Conservation (phyloP, 2,797 vertebrate species). For the Sardinella longiceps region DNA sequence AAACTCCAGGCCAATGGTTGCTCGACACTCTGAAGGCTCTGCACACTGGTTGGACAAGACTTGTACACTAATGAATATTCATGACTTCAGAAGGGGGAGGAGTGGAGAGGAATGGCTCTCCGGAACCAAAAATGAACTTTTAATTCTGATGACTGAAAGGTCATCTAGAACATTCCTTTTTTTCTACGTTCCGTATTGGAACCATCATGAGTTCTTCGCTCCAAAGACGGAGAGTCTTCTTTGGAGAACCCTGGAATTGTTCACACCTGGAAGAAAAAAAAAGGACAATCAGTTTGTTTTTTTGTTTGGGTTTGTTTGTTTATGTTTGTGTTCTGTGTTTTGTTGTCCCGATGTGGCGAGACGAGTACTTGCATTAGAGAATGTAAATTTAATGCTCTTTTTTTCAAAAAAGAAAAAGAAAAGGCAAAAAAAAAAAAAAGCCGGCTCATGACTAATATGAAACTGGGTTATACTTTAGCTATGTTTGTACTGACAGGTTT, state of each 20-base stretch:
- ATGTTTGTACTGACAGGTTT: conserved; percentile 77
- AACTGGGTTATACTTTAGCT: conserved; percentile 89
- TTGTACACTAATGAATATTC: conserved; percentile 46
- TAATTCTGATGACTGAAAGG: conserved; percentile 34
- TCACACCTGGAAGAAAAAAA: conserved; percentile 74
- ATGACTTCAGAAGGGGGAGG: conserved; percentile 33
- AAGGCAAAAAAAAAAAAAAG: not conserved
- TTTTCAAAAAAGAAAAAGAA: conserved; percentile 43
- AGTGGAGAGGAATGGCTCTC: conserved; percentile 59
- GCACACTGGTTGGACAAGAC: conserved; percentile 51
- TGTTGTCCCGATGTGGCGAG: conserved; percentile 85
- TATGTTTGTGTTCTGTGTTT: conserved; percentile 79
- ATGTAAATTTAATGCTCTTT: conserved; percentile 85
- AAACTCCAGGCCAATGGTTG: conserved; percentile 72
- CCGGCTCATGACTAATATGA: conserved; percentile 69
- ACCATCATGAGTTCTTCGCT: conserved; percentile 47
- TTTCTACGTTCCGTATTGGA: conserved; percentile 73
- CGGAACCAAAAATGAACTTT: conserved; percentile 86
- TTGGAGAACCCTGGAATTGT: conserved; percentile 54
- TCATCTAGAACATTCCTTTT: conserved; percentile 41
- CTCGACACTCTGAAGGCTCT: conserved; percentile 82
- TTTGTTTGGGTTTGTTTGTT: conserved; percentile 6
- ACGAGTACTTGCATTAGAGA: conserved; percentile 87
- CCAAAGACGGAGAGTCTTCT: conserved; percentile 47
- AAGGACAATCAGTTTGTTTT: conserved; percentile 84